Conservation (phyloP, 1,140 invertebrate species). For the Pemphigus obesinymphae region DNA sequence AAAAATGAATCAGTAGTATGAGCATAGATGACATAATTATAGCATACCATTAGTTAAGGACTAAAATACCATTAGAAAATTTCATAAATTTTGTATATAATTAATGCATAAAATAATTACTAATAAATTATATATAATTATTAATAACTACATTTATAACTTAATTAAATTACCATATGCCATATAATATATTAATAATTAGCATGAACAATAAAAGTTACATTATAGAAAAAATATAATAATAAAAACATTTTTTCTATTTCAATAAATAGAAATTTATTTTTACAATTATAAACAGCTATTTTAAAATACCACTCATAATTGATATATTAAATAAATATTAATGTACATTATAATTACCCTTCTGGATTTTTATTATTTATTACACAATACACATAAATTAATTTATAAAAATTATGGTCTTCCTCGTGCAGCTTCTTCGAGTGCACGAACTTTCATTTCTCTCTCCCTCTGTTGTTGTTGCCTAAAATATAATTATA, state of each 20-base stretch:
- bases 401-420: neutral
- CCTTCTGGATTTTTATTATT: neutral
- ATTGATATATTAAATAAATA: neutral
- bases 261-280: neutral
- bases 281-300: neutral
- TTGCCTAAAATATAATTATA: constrained; percentile 47
- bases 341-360: neutral
- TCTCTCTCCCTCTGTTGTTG: constrained; percentile 74
- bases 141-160: neutral
- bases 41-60: no score
- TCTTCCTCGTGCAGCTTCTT: constrained; percentile 71
- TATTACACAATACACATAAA: neutral
- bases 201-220: neutral
- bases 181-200: neutral
- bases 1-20: no score
- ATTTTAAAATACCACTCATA: neutral
- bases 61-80: neutral
- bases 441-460: constrained; percentile 75
- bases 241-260: neutral
- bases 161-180: neutral
- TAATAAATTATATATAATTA: neutral
- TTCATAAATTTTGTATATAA: neutral
- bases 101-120: neutral
- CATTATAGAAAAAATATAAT: neutral
- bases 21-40: no score